These are phyloP conservation scores for Micoletzkya japonica DNA, from an alignment of 2,888 invertebrate species.

Conservation along the genomic window DNA sequence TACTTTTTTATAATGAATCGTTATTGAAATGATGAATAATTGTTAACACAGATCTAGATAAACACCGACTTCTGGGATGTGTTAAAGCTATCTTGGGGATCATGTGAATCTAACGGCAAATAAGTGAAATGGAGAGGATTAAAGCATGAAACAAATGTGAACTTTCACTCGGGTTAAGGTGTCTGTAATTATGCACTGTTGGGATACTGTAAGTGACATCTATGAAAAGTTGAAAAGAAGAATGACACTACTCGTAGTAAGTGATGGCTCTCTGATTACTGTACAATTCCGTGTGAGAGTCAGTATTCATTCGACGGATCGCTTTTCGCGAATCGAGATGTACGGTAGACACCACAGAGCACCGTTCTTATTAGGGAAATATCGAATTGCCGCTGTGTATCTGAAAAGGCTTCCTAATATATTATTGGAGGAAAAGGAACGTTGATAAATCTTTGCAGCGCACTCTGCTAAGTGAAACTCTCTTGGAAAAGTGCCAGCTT, in stretches of 20 bases:
- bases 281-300: not conserved
- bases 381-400: constrained; percentile 47
- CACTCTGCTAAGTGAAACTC: too few species aligned
- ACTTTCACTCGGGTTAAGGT: too few species aligned
- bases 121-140: not conserved
- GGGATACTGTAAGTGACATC: too few species aligned
- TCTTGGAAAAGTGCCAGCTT: too few species aligned
- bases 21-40: not conserved
- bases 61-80: not conserved
- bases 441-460: not conserved
- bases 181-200: too few species aligned
- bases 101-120: not conserved
- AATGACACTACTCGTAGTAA: too few species aligned
- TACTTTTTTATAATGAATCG: not conserved
- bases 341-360: constrained; percentile 50
- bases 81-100: not conserved
- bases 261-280: not conserved
- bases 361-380: constrained; percentile 47
- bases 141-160: not conserved
- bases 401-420: constrained; percentile 27
- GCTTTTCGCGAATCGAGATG: constrained; percentile 41
- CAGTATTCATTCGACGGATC: constrained; percentile 15
- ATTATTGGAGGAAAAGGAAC: not conserved
- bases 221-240: too few species aligned
- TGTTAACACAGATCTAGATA: not conserved